These are phyloP conservation scores for Trachelus tabidus DNA, from an alignment of 2,888 invertebrate species.

Conservation along the genomic window DNA sequence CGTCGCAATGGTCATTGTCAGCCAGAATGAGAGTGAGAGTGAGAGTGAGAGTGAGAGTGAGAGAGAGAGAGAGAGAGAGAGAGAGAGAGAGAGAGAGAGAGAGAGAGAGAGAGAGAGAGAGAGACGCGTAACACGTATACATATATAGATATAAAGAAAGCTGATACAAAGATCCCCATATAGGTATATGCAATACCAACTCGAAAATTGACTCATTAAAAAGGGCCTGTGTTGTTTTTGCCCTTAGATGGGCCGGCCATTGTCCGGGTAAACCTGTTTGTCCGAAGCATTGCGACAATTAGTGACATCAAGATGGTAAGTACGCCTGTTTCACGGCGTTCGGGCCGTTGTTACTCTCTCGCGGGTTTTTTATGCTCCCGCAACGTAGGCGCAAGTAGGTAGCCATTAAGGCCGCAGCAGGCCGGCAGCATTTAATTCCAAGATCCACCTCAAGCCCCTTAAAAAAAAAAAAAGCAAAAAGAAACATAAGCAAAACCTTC, in stretches of 20 bases:
- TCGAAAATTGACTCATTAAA: constrained; percentile 48
- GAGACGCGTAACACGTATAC: not conserved
- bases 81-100: constrained; percentile 6
- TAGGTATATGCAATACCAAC: constrained; percentile 19
- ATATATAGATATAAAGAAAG: not conserved
- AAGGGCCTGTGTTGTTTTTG: constrained; percentile 64
- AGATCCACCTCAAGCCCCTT: no score
- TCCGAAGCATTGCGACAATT: constrained; percentile 97
- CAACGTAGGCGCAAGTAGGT: constrained; percentile 56
- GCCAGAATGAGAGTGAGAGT: constrained; percentile 8
- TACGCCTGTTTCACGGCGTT: constrained; percentile 59
- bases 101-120: not conserved
- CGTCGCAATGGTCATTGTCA: constrained; percentile 10
- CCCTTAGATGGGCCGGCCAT: constrained; percentile 92
- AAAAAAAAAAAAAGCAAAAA: no score
- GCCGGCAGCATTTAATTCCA: no score
- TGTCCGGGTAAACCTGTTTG: constrained; percentile 98
- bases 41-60: not conserved
- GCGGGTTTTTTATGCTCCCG: constrained; percentile 31
- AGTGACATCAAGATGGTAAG: constrained; percentile 99
- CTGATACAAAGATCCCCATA: constrained; percentile 18
- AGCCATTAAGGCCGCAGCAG: constrained; percentile 30
- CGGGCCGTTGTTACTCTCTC: constrained; percentile 22
- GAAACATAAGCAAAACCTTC: constrained; percentile 15
- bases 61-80: constrained; percentile 1